Conservation (phyloP, 1,140 invertebrate species). For the Hirudo medicinalis region DNA sequence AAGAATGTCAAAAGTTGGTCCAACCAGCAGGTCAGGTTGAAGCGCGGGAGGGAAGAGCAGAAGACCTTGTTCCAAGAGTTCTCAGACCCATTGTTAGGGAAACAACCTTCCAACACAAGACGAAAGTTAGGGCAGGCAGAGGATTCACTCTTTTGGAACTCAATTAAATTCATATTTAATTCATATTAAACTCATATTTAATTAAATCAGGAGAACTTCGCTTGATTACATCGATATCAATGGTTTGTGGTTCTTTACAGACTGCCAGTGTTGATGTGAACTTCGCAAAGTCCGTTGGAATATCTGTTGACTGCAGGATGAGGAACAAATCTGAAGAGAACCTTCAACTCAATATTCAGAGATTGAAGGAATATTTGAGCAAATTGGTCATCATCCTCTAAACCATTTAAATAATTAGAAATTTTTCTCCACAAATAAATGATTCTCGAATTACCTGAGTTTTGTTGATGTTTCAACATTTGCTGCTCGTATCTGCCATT, state of each 20-base stretch:
- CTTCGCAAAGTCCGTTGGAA: conserved; percentile 81
- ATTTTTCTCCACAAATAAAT: no score
- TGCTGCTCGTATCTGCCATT: no score
- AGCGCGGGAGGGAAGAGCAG: conserved; percentile 67
- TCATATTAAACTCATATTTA: no score
- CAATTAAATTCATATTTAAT: conserved; percentile 49
- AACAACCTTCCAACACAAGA: conserved; percentile 65
- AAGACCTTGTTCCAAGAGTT: conserved; percentile 68
- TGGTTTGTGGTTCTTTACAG: conserved; percentile 36
- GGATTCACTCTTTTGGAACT: conserved; percentile 93
- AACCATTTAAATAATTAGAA: conserved; percentile 14
- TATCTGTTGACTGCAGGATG: conserved; percentile 82
- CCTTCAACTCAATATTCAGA: conserved; percentile 80
- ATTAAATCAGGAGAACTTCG: no score
- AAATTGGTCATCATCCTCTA: conserved; percentile 91
- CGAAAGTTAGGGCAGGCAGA: conserved; percentile 75
- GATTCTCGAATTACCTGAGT: no score
- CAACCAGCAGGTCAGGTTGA: conserved; percentile 89
- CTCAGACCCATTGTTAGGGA: conserved; percentile 84
- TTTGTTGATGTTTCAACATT: no score
- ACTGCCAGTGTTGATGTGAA: conserved; percentile 64
- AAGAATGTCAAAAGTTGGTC: conserved; percentile 95
- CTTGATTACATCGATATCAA: no score
- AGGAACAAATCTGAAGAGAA: conserved; percentile 89
- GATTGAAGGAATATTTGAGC: conserved; percentile 86